Conservation (phyloP, 2,888 invertebrate species). For the Ernsta delagoae region DNA sequence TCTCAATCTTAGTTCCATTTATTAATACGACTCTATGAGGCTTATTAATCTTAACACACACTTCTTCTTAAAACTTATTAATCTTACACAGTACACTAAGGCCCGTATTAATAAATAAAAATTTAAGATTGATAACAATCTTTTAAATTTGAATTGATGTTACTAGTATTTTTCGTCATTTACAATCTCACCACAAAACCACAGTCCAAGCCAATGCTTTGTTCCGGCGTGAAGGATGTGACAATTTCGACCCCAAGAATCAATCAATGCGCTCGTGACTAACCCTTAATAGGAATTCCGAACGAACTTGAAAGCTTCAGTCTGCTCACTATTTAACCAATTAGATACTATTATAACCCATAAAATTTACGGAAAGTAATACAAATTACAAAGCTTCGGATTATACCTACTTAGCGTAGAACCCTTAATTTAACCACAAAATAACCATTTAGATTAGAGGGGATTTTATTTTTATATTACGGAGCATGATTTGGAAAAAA, state of each 20-base stretch:
- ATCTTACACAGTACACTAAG: no score
- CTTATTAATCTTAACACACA: no score
- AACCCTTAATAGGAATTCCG: constrained; percentile 7
- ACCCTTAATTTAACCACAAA: no score
- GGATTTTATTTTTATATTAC: no score
- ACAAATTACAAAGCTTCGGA: not conserved
- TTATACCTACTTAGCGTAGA: not conserved
- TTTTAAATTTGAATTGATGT: no score
- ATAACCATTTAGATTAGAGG: no score
- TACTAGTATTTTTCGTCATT: not conserved
- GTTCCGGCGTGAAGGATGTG: not conserved
- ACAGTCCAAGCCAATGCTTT: not conserved
- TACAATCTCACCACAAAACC: not conserved
- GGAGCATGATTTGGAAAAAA: no score
- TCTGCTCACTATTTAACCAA: not conserved
- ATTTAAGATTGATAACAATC: no score
- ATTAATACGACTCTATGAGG: no score
- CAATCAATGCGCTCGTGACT: not conserved
- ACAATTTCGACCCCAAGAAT: constrained; percentile 1
- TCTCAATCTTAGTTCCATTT: no score
- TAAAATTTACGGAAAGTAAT: not conserved
- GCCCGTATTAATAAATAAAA: no score
- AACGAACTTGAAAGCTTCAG: not conserved
- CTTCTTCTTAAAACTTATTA: no score
- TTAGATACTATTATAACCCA: not conserved